Conservation (phyloP, 2,888 invertebrate genomes). For the Perizoma affinitatum region DNA sequence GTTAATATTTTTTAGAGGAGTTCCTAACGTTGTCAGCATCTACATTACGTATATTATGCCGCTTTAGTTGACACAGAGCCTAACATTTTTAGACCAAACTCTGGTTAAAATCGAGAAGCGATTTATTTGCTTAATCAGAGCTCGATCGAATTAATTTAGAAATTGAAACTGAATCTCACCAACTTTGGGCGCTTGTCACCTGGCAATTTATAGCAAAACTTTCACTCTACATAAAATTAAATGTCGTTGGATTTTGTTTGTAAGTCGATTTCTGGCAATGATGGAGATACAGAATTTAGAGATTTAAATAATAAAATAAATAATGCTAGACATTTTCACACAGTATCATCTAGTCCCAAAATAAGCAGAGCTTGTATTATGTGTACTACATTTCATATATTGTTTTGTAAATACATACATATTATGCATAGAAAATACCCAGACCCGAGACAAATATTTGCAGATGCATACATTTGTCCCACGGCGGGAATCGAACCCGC, state of each 20-base stretch:
- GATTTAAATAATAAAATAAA: no score
- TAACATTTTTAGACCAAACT: constrained; percentile 4
- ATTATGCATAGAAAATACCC: no score
- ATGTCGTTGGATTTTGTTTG: constrained; percentile 23
- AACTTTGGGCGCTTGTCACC: constrained; percentile 42
- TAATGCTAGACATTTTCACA: no score
- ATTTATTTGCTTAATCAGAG: constrained; percentile 71
- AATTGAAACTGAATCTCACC: constrained; percentile 46
- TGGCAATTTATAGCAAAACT: constrained; percentile 23
- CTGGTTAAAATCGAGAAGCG: constrained; percentile 25
- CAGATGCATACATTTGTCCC: no score
- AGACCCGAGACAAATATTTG: no score
- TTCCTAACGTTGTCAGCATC: no score
- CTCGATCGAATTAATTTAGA: constrained; percentile 64
- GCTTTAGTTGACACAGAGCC: constrained; percentile 2
- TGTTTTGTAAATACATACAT: no score
- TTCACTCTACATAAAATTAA: constrained; percentile 15
- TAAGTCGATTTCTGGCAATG: constrained; percentile 7
- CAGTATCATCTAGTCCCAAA: no score
- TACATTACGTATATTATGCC: neutral
- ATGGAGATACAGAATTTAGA: neutral
- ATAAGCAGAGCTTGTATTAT: no score
- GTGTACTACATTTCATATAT: no score
- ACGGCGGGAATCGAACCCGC: no score
- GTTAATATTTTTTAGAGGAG: no score